Evolutionary conservation across 2,797 vertebrate genomes (phyloP), one percentile per base, ranked within the genome.

Genomic region (Lacerta agilis): DNA sequence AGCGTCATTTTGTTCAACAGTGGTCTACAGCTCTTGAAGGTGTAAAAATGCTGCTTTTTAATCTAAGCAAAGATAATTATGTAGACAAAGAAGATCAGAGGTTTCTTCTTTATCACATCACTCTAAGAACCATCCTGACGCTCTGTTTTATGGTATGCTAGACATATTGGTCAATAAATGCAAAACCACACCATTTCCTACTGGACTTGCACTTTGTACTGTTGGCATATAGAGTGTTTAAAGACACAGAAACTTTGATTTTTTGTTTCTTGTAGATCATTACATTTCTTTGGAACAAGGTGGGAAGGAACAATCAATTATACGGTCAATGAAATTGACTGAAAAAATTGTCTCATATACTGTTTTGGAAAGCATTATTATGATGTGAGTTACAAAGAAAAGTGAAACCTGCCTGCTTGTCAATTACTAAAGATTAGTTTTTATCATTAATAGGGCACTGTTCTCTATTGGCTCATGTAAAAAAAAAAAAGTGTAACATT

Each of bases 311-410:
- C 25, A 76, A 85, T 80, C 77, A 85, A 81, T 88, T 55, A 64
- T 71, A 73, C 13, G 75, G 61, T 85, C 78, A 49, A 79, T 73
- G 90, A 95, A 94, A 87, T 91, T 87, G 86, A 85, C 77, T 90
- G 83, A 69, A 90, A 90, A 90, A 73, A 43, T 38, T 86, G 69
- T 4, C 85, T 89, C 83, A 69, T 49, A 83, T 85, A 78, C 7
- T 83, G 69, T 86, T 85, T 90, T 82, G 88, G 90, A 93, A 91
- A 87, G 86, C 87, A 38, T 92, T 84, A n/a, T 43, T 73, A 73
- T 80, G 15, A 75, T 85, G 41, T 66, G 38, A 73, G 11, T 49
- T 67, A 75, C 13, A 75, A 38, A 90, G 41, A 87, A 64, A 83
- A 73, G 9, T 55, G n/a, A 73, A 79, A 43, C 45, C 1, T 38